Evolutionary conservation across 1,140 invertebrate genomes (phyloP).

Genomic region (Drosophila equinoxialis): DNA sequence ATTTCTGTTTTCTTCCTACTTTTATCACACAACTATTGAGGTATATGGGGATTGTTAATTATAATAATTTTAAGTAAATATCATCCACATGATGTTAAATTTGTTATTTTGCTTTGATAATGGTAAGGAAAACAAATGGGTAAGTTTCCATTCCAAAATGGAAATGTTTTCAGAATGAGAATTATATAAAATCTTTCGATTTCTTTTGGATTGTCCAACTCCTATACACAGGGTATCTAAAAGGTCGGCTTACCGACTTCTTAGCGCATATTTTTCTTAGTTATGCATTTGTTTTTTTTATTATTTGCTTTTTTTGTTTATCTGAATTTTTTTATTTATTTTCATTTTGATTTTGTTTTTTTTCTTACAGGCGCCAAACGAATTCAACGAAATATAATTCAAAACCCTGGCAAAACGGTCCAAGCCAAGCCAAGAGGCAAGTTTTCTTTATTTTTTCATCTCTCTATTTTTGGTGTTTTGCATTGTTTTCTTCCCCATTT

Average conservation of each 20-base stretch:
- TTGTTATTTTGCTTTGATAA: too few relatives aligned
- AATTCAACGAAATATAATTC: slow-evolving; percentile 44
- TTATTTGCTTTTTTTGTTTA: slow-evolving; percentile 28
- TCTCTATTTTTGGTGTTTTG: slow-evolving; percentile 32
- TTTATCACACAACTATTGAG: neutral
- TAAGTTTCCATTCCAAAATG: too few relatives aligned
- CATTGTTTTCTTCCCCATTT: slow-evolving; percentile 42
- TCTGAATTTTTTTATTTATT: slow-evolving; percentile 61
- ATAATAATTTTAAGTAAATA: too few relatives aligned
- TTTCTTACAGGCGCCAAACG: slow-evolving; percentile 51
- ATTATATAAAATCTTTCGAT: too few relatives aligned
- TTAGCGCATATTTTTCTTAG: neutral
- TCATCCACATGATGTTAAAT: too few relatives aligned
- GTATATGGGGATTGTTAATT: neutral
- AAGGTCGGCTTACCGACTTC: neutral
- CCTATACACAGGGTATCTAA: neutral
- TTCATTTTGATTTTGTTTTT: slow-evolving; percentile 33
- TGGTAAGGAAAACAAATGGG: too few relatives aligned
- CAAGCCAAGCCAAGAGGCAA: slow-evolving; percentile 46
- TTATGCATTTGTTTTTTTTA: slow-evolving; percentile 4
- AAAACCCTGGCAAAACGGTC: slow-evolving; percentile 39
- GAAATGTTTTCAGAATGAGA: too few relatives aligned
- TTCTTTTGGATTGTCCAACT: too few relatives aligned
- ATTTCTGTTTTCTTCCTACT: slow-evolving; percentile 39
- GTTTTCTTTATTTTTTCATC: slow-evolving; percentile 48